These are phyloP conservation scores for Ectemnius cavifrons DNA, from an alignment of 2,888 invertebrate species.

Conservation along the genomic window DNA sequence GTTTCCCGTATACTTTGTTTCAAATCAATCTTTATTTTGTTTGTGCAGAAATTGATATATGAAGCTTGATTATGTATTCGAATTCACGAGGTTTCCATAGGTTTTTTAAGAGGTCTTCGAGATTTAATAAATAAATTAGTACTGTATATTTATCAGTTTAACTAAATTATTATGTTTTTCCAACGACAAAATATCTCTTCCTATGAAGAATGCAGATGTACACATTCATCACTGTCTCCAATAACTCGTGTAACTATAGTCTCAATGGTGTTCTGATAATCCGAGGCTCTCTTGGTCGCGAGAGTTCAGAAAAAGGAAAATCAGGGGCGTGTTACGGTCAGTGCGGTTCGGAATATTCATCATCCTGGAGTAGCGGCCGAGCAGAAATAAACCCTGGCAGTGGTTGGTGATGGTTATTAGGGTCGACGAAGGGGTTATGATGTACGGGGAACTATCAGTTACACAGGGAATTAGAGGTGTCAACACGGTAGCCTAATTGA, in stretches of 20 bases:
- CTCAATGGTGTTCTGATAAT: background rate
- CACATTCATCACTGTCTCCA: too few relatives aligned
- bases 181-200: too few relatives aligned
- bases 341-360: slow-evolving; percentile 16
- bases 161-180: too few relatives aligned
- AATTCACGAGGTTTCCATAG: too few relatives aligned
- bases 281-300: background rate
- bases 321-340: slow-evolving; percentile 11
- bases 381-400: slow-evolving; percentile 39
- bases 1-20: background rate
- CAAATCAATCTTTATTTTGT: background rate
- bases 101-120: too few relatives aligned
- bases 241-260: too few relatives aligned
- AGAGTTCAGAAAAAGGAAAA: background rate
- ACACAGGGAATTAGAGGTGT: slow-evolving; percentile 69
- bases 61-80: too few relatives aligned
- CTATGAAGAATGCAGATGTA: too few relatives aligned
- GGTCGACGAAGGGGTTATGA: slow-evolving; percentile 66
- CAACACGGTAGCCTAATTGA: slow-evolving; percentile 69
- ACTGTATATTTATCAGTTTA: too few relatives aligned
- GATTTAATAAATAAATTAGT: too few relatives aligned
- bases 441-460: slow-evolving; percentile 64
- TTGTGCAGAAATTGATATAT: background rate
- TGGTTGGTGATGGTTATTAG: slow-evolving; percentile 54
- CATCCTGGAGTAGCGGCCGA: slow-evolving; percentile 11